phyloP scores from a whole-genome alignment of 1,140 invertebrate species.

The Pseudomyrmex concolor region DNA sequence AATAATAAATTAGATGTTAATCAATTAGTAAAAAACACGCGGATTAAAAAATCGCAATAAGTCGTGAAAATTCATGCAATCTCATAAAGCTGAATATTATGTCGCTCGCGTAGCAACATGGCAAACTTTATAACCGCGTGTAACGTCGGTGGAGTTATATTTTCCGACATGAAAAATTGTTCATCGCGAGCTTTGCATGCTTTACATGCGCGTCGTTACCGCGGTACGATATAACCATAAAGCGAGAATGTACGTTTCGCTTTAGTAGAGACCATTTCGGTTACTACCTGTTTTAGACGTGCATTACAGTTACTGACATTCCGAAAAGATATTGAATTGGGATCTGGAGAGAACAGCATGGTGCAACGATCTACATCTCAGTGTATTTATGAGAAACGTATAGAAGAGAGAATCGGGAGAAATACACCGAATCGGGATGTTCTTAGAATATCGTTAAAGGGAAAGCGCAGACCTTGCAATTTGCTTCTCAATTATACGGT shows the following conservation, averaged over 20 bases:
- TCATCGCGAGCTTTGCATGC: slow-evolving; percentile 37
- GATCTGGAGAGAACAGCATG: slow-evolving; percentile 50
- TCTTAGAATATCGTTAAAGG: not conserved
- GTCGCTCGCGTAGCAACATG: slow-evolving; percentile 3
- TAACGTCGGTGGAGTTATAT: slow-evolving; percentile 11
- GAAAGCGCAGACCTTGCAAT: not conserved
- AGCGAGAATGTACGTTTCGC: slow-evolving; percentile 28
- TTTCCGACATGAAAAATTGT: slow-evolving; percentile 51
- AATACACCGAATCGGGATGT: not conserved
- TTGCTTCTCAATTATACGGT: slow-evolving; percentile 9
- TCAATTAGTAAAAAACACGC: slow-evolving; percentile 12
- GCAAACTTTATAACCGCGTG: slow-evolving; percentile 18
- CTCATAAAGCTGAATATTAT: slow-evolving; percentile 30
- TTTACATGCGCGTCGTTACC: slow-evolving; percentile 25
- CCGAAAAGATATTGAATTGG: slow-evolving; percentile 61
- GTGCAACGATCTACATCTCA: slow-evolving; percentile 12
- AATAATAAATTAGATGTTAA: not conserved
- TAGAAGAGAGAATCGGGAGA: not conserved
- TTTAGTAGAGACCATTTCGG: slow-evolving; percentile 43
- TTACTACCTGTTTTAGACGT: slow-evolving; percentile 58
- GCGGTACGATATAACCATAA: slow-evolving; percentile 42
- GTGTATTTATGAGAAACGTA: slow-evolving; percentile 35
- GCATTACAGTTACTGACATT: slow-evolving; percentile 59
- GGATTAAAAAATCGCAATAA: not conserved
- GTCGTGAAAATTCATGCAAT: slow-evolving; percentile 16